Conservation (phyloP, 2,113 vertebrate genomes). For the Rhinichthys klamathensis region DNA sequence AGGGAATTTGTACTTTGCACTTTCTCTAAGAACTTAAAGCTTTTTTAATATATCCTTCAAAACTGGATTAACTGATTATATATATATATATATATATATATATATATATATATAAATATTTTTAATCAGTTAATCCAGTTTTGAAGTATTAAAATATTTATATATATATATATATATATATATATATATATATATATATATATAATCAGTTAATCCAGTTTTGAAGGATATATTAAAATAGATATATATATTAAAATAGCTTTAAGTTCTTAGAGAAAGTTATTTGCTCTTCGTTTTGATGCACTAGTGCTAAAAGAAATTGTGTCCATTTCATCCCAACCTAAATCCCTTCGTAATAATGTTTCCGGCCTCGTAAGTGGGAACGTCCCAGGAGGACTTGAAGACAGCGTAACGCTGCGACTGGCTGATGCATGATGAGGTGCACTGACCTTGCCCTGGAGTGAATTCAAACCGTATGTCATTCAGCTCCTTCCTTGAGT, state of each 20-base stretch:
- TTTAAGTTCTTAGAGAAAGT: too few relatives aligned
- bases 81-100: background rate
- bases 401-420: background rate
- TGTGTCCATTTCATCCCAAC: background rate
- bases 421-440: constrained; percentile 15
- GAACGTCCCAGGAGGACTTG: background rate
- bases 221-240: too few relatives aligned
- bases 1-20: too few relatives aligned
- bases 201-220: too few relatives aligned
- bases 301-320: background rate
- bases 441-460: constrained; percentile 88
- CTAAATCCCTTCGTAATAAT: background rate
- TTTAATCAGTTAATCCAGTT: too few relatives aligned
- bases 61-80: background rate
- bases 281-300: background rate
- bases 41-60: background rate
- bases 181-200: background rate
- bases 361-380: background rate
- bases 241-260: too few relatives aligned
- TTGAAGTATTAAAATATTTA: background rate
- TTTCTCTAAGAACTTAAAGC: too few relatives aligned
- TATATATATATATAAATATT: background rate
- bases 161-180: background rate
- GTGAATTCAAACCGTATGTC: constrained; percentile 99
- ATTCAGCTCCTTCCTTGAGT: constrained; percentile 96